Conservation (phyloP, 1,140 invertebrate species). For the Drosophila ananassae region DNA sequence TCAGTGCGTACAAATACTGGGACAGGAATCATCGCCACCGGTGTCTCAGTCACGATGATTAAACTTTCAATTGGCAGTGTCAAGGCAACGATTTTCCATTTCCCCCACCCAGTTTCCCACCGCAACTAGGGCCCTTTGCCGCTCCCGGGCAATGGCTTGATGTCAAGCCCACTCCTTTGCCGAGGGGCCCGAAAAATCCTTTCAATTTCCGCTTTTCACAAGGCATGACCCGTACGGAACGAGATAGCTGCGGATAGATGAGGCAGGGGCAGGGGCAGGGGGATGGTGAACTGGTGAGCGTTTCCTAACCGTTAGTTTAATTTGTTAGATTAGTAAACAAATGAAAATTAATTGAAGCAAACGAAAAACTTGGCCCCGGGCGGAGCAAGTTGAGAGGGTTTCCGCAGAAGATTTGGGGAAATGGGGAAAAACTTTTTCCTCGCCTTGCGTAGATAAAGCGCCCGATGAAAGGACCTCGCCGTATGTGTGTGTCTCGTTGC, state of each 20-base stretch:
- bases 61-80: conserved; percentile 56
- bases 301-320: conserved; percentile 77
- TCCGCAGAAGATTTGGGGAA: conserved; percentile 1
- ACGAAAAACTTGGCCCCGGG: conserved; percentile 79
- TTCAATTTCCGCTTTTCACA: conserved; percentile 53
- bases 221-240: conserved; percentile 5
- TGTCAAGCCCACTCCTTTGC: conserved; percentile 29
- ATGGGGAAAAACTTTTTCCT: conserved; percentile 63
- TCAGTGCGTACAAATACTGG: conserved; percentile 13
- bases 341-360: conserved; percentile 83
- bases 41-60: conserved; percentile 45
- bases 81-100: conserved; percentile 44
- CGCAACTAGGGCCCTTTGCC: conserved; percentile 13
- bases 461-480: conserved; percentile 48
- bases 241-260: not conserved
- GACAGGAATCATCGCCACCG: conserved; percentile 1
- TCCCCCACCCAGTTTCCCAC: not conserved
- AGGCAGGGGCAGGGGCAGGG: not conserved
- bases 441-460: conserved; percentile 69
- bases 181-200: conserved; percentile 45
- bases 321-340: conserved; percentile 83
- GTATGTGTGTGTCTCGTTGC: not conserved
- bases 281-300: not conserved
- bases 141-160: conserved; percentile 6
- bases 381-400: conserved; percentile 25